Evolutionary conservation across 2,113 vertebrate species (phyloP), one percentile per base, ranked within the genome.

Genomic region (Chloebia gouldiae): DNA sequence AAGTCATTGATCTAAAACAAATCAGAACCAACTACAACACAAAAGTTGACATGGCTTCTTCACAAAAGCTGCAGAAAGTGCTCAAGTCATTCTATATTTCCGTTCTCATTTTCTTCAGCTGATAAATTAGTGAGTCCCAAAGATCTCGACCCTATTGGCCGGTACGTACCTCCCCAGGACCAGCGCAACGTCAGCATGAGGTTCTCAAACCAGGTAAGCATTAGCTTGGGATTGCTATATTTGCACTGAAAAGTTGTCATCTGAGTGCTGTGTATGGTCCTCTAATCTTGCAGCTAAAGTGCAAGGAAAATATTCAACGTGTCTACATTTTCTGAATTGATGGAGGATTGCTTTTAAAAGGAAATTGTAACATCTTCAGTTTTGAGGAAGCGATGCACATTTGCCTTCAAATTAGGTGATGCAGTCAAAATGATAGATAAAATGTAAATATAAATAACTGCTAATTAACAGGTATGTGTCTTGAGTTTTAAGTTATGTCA

Each of bases 111-210:
- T 92, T 23, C 84, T 98, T 30, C 95, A 99, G 99, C 97, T 96
- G 99, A 99, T 65, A 98, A 98, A 91, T 97, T 99, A 96, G 98
- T 99, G 95, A 99, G 98, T 90, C 99, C 99, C 23, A 99, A 98
- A 91, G 99, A 99, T 60, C 98, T 99, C 2, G 99, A 99, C 96
- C 99, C 99, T 24, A 56, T 99, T 13, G 98, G 98, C 42, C 99
- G 99, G 37, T 99, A 99, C 3, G 73, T 99, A 4, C 96, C 99
- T 15, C 96, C 95, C 15, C 96, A 99, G 93, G 98, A 99, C 81
- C 99, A 99, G 86, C 97, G 99, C 59, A 99, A 99, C 2, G 98
- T 99, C 95, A 99, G 99, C 97, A 99, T 99, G 99, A 97, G 99
- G 69, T 99, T 99, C 97, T 99, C 99, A 44, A 99, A 99, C 92